Evolutionary conservation across 2,113 vertebrate genomes (phyloP).

Genomic region (Nibea albiflora): DNA sequence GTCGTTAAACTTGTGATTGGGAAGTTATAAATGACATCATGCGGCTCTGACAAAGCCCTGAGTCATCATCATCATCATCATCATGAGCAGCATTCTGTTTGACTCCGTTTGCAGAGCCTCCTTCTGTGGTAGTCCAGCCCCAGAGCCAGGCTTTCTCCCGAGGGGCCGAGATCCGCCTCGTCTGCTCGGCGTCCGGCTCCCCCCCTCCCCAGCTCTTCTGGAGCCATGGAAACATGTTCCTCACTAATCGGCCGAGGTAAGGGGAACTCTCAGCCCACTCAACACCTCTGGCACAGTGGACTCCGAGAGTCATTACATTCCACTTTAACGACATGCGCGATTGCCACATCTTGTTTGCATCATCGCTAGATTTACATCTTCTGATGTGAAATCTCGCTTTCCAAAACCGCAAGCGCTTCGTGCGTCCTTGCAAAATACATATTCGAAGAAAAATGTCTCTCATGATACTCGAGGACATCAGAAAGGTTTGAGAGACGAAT

Average conservation of each 20-base stretch:
- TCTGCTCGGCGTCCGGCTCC: conserved; percentile 87
- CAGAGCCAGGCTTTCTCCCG: conserved; percentile 83
- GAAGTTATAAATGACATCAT: conserved; percentile 69
- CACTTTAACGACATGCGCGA: conserved; percentile 45
- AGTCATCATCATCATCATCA: conserved; percentile 42
- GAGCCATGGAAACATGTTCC: conserved; percentile 85
- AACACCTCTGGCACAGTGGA: conserved; percentile 68
- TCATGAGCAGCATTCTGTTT: conserved; percentile 32
- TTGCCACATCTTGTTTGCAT: conserved; percentile 67
- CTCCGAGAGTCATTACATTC: conserved; percentile 61
- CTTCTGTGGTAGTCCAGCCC: conserved; percentile 85
- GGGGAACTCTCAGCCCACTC: conserved; percentile 70
- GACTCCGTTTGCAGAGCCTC: conserved; percentile 82
- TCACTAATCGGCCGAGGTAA: conserved; percentile 83
- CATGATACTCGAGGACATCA: conserved; percentile 35
- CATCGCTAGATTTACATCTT: conserved; percentile 37
- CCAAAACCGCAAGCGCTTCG: conserved; percentile 39
- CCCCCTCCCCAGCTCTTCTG: conserved; percentile 85
- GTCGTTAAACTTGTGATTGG: conserved; percentile 47
- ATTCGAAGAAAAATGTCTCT: conserved; percentile 39
- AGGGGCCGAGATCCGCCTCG: conserved; percentile 86
- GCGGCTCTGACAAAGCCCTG: conserved; percentile 27
- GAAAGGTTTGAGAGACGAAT: conserved; percentile 27
- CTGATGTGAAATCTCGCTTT: background rate
- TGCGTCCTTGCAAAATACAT: conserved; percentile 31